Evolutionary conservation across 2,797 vertebrate genomes (phyloP).

Genomic region (Buphagus erythrorhynchus): DNA sequence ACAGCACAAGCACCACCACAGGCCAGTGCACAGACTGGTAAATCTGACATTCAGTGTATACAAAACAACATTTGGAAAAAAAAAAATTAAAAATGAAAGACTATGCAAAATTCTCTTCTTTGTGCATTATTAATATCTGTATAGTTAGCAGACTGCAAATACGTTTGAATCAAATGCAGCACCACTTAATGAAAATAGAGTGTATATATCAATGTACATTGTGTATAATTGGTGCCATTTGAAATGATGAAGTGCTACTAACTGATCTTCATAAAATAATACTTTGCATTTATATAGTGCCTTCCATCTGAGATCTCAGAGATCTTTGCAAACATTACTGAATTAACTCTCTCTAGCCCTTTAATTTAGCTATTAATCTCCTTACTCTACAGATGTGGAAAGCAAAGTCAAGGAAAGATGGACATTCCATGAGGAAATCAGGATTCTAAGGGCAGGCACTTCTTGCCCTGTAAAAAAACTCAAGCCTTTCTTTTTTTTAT

Average conservation of each 20-base stretch:
- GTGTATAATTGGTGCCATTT: slow-evolving; percentile 57
- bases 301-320: slow-evolving; percentile 40
- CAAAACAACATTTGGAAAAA: not conserved
- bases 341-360: slow-evolving; percentile 19
- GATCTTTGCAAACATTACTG: slow-evolving; percentile 1
- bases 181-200: slow-evolving; percentile 53
- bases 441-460: not conserved
- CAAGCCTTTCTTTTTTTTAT: not conserved
- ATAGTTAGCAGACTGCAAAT: slow-evolving; percentile 33
- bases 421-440: not conserved
- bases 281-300: slow-evolving; percentile 50
- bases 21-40: not conserved
- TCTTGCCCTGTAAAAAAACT: not conserved
- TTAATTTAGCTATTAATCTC: not conserved
- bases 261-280: slow-evolving; percentile 68
- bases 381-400: not conserved
- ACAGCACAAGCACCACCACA: not conserved
- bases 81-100: not conserved
- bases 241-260: slow-evolving; percentile 57
- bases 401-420: not conserved
- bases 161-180: slow-evolving; percentile 32
- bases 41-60: not conserved
- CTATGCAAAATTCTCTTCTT: not conserved
- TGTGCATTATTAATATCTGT: slow-evolving; percentile 16
- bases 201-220: slow-evolving; percentile 25